These are phyloP conservation scores for Crenichthys baileyi DNA, from an alignment of 2,797 vertebrate species.

Conservation along the genomic window DNA sequence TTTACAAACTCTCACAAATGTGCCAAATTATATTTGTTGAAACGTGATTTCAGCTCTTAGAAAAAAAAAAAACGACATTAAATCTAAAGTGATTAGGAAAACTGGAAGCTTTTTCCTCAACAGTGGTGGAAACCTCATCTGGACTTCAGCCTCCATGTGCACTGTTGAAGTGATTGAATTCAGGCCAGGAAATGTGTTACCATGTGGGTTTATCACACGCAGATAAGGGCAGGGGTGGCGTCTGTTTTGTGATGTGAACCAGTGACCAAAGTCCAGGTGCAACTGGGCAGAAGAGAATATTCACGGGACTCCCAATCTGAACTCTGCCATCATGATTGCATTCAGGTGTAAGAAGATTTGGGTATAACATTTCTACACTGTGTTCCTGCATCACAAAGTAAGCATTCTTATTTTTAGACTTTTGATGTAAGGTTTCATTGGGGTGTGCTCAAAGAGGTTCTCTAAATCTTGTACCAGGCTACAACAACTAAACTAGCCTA, in stretches of 20 bases:
- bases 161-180: constrained; percentile 44
- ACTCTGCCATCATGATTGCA: constrained; percentile 58
- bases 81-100: not conserved
- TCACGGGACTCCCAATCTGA: constrained; percentile 61
- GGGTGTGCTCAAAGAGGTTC: not conserved
- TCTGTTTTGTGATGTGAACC: constrained; percentile 64
- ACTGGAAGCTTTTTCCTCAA: not conserved
- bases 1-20: not conserved
- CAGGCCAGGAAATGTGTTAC: constrained; percentile 38
- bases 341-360: constrained; percentile 36
- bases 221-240: constrained; percentile 69
- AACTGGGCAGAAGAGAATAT: constrained; percentile 46
- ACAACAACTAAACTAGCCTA: constrained; percentile 5
- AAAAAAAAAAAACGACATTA: not conserved
- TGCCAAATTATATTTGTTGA: not conserved
- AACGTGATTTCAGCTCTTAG: not conserved
- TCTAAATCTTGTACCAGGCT: not conserved
- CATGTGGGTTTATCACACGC: constrained; percentile 61
- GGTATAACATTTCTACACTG: constrained; percentile 15
- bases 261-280: constrained; percentile 79
- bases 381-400: constrained; percentile 38
- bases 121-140: constrained; percentile 8
- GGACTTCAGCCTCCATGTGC: constrained; percentile 65
- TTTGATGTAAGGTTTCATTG: not conserved
- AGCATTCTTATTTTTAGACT: constrained; percentile 15